Percentiles rank a stretch among this genome's conserved stretches.
Conservation (phyloP, 2,888 invertebrate species). For the Dendrolimus houi region DNA sequence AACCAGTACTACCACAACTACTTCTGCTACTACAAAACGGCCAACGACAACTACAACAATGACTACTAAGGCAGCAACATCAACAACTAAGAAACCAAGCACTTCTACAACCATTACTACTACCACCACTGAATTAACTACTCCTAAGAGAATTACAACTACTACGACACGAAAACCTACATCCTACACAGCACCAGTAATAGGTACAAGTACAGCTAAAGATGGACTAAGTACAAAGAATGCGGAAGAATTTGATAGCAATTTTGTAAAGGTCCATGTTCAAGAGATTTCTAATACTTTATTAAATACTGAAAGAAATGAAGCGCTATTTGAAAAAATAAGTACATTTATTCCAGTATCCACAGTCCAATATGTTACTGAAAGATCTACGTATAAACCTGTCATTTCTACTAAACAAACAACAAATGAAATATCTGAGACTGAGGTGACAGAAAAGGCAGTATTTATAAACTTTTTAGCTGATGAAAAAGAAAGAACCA, state of each 20-base stretch:
- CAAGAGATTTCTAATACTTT: constrained; percentile 19
- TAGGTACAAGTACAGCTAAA: not conserved
- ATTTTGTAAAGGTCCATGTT: constrained; percentile 6
- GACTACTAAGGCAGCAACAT: constrained; percentile 9
- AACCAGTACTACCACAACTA: constrained; percentile 3
- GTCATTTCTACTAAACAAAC: constrained; percentile 15
- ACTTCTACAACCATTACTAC: not conserved
- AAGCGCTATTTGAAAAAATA: constrained; percentile 37
- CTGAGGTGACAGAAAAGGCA: not conserved
- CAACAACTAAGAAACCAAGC: constrained; percentile 17
- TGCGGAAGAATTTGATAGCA: not conserved
- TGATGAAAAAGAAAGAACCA: constrained; percentile 37
- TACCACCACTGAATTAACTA: constrained; percentile 5
- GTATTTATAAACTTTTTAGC: constrained; percentile 14
- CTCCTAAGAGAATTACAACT: constrained; percentile 13
- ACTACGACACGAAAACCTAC: not conserved
- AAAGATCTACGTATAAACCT: constrained; percentile 33
- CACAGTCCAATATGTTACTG: constrained; percentile 39
- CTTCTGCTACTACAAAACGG: not conserved
- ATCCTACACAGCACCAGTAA: too few relatives aligned
- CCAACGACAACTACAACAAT: constrained; percentile 10
- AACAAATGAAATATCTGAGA: not conserved
- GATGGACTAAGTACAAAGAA: not conserved
- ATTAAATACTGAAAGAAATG: constrained; percentile 32
- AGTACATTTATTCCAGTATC: constrained; percentile 52